Evolutionary conservation across 2,797 vertebrate genomes (phyloP).

Genomic region (Sebastiscus tertius): DNA sequence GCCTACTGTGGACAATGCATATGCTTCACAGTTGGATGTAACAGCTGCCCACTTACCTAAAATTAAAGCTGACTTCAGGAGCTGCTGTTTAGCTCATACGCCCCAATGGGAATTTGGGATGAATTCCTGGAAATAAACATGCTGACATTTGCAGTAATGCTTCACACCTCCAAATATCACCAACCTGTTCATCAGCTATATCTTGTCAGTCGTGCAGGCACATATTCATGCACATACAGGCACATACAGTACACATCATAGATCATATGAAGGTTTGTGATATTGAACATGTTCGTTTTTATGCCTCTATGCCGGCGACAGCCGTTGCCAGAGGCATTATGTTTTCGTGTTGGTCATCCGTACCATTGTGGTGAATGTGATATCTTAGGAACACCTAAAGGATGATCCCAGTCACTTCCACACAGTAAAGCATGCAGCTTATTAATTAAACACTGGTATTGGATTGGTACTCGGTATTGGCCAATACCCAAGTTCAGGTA

Average conservation of each 20-base stretch:
- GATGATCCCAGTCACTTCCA: too few relatives aligned
- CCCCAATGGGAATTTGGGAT: conserved; percentile 30
- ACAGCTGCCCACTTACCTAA: conserved; percentile 54
- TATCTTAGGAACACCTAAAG: background rate
- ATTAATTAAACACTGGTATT: too few relatives aligned
- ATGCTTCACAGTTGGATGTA: conserved; percentile 55
- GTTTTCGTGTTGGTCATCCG: background rate
- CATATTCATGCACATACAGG: background rate
- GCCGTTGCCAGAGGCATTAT: too few relatives aligned
- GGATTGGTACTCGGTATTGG: too few relatives aligned
- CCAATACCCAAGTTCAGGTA: too few relatives aligned
- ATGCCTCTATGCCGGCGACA: too few relatives aligned
- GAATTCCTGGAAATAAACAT: conserved; percentile 53
- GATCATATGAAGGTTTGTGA: too few relatives aligned
- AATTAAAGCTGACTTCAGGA: conserved; percentile 58
- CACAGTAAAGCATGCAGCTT: too few relatives aligned
- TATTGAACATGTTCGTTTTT: too few relatives aligned
- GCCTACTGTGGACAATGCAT: conserved; percentile 38
- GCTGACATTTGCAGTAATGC: conserved; percentile 49
- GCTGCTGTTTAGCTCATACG: conserved; percentile 42
- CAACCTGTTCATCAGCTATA: conserved; percentile 15
- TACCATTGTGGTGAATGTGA: background rate
- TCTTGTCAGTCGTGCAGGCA: background rate
- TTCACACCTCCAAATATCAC: conserved; percentile 36
- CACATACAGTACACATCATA: background rate